phyloP scores from a whole-genome alignment of 2,888 invertebrate genomes.

The Osedax frankpressi region DNA sequence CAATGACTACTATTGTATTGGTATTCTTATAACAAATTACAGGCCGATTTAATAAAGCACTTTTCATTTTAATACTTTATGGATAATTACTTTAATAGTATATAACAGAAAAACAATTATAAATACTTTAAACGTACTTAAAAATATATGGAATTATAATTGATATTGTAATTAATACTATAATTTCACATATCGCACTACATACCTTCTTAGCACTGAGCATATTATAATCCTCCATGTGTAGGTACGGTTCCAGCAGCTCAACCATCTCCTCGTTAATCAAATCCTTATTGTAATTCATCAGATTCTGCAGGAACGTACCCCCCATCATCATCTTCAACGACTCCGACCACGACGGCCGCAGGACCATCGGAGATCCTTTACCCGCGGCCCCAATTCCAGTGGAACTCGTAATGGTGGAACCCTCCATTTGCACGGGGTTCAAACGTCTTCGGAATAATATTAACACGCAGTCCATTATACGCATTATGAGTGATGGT shows the following conservation, averaged over 20 bases:
- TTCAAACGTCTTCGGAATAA: conserved; percentile 40
- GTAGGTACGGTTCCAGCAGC: conserved; percentile 62
- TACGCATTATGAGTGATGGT: conserved; percentile 45
- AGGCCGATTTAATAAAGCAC: too few species aligned
- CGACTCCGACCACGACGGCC: conserved; percentile 90
- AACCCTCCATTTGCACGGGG: too few species aligned
- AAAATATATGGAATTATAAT: too few species aligned
- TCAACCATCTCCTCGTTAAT: conserved; percentile 94
- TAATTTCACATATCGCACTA: too few species aligned
- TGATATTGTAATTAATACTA: too few species aligned
- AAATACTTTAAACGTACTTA: too few species aligned
- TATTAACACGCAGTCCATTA: conserved; percentile 44
- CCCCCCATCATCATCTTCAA: conserved; percentile 90
- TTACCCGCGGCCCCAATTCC: conserved; percentile 61
- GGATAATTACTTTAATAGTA: too few species aligned
- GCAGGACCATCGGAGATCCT: conserved; percentile 60
- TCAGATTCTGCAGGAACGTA: conserved; percentile 55
- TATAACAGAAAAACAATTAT: background rate
- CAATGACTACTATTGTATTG: too few species aligned
- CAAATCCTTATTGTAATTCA: conserved; percentile 55
- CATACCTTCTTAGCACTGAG: conserved; percentile 68
- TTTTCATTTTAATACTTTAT: too few species aligned
- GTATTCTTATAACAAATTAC: too few species aligned
- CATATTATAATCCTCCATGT: conserved; percentile 92
- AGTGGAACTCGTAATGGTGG: too few species aligned